A percentile compares a stretch with the other conserved stretches of the same genome.
phyloP scores from a whole-genome alignment of 2,797 vertebrate species.

The Limosa lapponica region DNA sequence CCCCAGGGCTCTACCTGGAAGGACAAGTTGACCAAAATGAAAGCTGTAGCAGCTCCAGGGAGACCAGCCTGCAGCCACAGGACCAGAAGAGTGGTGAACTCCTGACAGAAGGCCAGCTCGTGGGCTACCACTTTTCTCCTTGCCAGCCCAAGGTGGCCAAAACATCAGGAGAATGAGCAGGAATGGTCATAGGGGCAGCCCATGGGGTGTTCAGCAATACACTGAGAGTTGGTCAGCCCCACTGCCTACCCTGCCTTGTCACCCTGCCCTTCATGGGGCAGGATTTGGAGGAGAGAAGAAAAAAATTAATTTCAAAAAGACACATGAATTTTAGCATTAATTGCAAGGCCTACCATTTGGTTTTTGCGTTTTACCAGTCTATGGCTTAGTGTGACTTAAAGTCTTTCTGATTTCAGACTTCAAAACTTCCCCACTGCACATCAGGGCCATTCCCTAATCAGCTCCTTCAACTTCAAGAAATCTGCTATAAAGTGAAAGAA shows the following conservation, averaged over 20 bases:
- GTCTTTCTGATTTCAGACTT: neutral
- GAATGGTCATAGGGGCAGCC: fast-evolving
- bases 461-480: neutral
- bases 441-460: neutral
- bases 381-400: neutral
- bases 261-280: neutral
- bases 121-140: fast-evolving
- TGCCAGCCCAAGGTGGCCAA: neutral
- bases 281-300: neutral
- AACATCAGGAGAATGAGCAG: neutral
- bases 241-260: neutral
- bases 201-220: fast-evolving
- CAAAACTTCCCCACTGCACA: neutral
- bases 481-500: neutral
- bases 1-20: neutral
- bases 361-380: neutral
- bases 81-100: neutral
- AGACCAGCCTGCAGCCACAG: neutral
- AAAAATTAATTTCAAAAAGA: neutral
- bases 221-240: neutral
- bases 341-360: neutral
- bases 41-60: neutral
- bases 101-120: neutral
- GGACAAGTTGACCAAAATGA: neutral
- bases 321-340: neutral